These are phyloP conservation scores for Lepus americanus DNA, from an alignment of 2,113 vertebrate species.

Conservation along the genomic window DNA sequence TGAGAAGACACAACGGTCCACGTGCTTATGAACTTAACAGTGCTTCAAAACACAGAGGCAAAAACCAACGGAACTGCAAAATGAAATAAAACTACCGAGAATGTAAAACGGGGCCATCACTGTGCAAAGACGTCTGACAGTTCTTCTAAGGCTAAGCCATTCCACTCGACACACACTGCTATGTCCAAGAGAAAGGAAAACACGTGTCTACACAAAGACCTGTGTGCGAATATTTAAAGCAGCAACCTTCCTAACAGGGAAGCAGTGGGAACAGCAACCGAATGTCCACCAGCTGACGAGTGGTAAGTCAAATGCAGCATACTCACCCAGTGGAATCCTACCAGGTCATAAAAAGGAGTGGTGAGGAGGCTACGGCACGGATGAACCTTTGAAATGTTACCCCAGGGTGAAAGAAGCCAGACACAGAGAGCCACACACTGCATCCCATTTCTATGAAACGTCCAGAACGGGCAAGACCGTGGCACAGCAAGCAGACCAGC, in stretches of 20 bases:
- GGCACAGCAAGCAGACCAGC: neutral
- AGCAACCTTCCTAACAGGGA: neutral
- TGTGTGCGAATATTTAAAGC: neutral
- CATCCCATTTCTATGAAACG: neutral
- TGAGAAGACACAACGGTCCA: neutral
- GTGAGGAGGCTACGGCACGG: neutral
- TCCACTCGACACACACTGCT: neutral
- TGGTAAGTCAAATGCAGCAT: neutral
- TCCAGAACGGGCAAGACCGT: neutral
- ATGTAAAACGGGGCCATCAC: neutral
- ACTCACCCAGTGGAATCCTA: neutral
- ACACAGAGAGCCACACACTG: constrained; percentile 10
- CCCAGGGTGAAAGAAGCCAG: neutral
- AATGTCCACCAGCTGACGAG: neutral
- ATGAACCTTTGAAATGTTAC: neutral
- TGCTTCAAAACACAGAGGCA: neutral
- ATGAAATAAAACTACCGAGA: constrained; percentile 14
- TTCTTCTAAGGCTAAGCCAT: neutral
- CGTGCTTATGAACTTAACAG: neutral
- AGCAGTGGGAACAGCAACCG: neutral
- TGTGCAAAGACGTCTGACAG: neutral
- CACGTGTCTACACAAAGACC: neutral
- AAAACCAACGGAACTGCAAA: neutral
- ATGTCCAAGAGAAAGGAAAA: constrained; percentile 19
- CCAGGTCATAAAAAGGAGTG: neutral